Conservation (phyloP, 2,797 vertebrate species). For the Hemibagrus guttatus region DNA sequence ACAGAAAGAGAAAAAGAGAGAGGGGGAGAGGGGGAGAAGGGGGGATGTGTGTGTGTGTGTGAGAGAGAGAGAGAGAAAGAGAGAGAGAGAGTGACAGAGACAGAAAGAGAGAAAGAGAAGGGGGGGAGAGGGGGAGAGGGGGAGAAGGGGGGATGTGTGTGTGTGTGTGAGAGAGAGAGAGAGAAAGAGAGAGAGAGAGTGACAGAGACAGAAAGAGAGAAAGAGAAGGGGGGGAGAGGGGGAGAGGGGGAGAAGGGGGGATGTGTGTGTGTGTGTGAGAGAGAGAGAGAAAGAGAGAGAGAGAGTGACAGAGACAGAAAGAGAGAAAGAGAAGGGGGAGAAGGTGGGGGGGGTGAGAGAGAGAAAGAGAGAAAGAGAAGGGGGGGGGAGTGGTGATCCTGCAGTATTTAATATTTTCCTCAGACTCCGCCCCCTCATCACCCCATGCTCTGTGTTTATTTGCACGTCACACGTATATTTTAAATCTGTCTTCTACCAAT, state of each 20-base stretch:
- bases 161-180: too few relatives aligned
- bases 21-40: too few relatives aligned
- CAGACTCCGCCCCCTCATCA: slow-evolving; percentile 23
- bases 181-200: not conserved
- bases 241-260: not conserved
- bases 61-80: too few relatives aligned
- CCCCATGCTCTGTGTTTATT: not conserved
- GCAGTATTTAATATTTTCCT: not conserved
- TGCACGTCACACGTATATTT: slow-evolving; percentile 14
- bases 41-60: too few relatives aligned
- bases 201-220: not conserved
- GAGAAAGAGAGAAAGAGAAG: not conserved
- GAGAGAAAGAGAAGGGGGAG: not conserved
- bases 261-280: not conserved
- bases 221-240: not conserved
- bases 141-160: too few relatives aligned
- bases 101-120: not conserved
- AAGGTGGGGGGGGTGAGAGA: not conserved
- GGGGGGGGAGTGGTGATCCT: not conserved
- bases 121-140: too few relatives aligned
- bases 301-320: not conserved
- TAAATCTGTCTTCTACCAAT: slow-evolving; percentile 21
- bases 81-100: too few relatives aligned
- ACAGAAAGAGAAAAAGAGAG: too few relatives aligned
- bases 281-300: not conserved